phyloP scores from a whole-genome alignment of 2,113 vertebrate genomes.

The Nematolebias whitei region DNA sequence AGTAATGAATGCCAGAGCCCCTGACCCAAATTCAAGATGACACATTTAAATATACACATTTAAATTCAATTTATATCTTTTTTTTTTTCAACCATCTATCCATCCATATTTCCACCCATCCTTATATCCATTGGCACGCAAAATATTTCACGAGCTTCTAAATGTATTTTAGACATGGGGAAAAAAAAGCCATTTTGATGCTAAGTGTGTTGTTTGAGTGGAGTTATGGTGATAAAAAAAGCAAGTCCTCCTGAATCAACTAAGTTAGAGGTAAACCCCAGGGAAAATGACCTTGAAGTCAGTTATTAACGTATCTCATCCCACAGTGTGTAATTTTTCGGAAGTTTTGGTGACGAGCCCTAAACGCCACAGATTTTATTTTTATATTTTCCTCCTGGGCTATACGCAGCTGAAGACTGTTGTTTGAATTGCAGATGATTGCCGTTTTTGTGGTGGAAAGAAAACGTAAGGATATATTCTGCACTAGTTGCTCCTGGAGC shows the following conservation, averaged over 20 bases:
- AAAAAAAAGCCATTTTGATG: conserved; percentile 18
- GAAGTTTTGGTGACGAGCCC: conserved; percentile 16
- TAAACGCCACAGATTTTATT: neutral
- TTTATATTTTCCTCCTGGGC: conserved; percentile 32
- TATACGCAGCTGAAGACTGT: conserved; percentile 13
- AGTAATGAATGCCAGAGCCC: conserved; percentile 41
- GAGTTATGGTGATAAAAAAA: conserved; percentile 48
- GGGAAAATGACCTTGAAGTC: conserved; percentile 52
- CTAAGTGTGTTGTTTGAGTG: conserved; percentile 27
- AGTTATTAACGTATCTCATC: conserved; percentile 45
- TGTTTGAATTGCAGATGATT: conserved; percentile 71
- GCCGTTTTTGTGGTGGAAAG: conserved; percentile 32
- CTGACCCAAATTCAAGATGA: conserved; percentile 69
- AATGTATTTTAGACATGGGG: conserved; percentile 17
- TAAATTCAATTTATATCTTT: conserved; percentile 40
- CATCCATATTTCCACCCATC: neutral
- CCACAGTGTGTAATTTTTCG: conserved; percentile 35
- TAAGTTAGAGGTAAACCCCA: conserved; percentile 24
- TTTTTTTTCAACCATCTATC: conserved; percentile 9
- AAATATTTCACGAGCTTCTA: conserved; percentile 3
- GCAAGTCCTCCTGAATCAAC: conserved; percentile 55
- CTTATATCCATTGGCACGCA: neutral
- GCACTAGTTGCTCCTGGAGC: conserved; percentile 1
- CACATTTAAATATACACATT: conserved; percentile 62
- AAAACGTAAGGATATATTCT: conserved; percentile 21